Evolutionary conservation across 1,140 invertebrate species (phyloP).

Genomic region (Cheumatopsyche charites): DNA sequence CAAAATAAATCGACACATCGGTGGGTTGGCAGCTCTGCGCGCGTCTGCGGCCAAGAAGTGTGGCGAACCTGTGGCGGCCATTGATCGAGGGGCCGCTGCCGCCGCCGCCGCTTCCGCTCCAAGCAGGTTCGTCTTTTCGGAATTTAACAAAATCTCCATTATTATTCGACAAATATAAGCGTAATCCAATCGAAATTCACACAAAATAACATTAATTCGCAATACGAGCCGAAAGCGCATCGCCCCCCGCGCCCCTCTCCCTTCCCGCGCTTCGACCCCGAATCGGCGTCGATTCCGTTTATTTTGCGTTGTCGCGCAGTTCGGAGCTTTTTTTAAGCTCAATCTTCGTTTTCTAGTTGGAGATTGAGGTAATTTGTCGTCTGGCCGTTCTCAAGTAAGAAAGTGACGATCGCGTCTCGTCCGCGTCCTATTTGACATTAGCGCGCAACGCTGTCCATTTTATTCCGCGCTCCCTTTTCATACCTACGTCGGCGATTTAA

Average conservation of each 20-base stretch:
- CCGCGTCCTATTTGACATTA: neutral
- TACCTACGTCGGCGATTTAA: neutral
- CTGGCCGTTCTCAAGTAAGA: too few species aligned
- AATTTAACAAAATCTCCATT: too few species aligned
- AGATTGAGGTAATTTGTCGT: neutral
- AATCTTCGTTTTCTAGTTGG: neutral
- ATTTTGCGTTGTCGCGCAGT: too few species aligned
- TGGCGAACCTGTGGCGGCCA: conserved; percentile 20
- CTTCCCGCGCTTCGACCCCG: neutral
- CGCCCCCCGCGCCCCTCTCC: neutral
- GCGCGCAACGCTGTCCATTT: too few species aligned
- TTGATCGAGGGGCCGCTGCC: conserved; percentile 27
- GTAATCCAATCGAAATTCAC: too few species aligned
- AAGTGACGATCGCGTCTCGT: neutral
- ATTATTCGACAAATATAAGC: too few species aligned
- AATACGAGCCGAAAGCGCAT: neutral
- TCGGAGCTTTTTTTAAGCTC: too few species aligned
- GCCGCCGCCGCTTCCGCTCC: neutral
- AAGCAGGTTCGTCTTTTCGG: neutral
- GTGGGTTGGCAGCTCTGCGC: neutral
- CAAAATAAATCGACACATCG: too few species aligned
- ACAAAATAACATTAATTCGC: too few species aligned
- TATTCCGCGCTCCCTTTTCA: too few species aligned
- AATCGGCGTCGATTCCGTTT: neutral
- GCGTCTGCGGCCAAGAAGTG: neutral